Evolutionary conservation across 1,140 invertebrate genomes (phyloP), one percentile per base, ranked within the genome.

Genomic region (Brachystomella parvula): DNA sequence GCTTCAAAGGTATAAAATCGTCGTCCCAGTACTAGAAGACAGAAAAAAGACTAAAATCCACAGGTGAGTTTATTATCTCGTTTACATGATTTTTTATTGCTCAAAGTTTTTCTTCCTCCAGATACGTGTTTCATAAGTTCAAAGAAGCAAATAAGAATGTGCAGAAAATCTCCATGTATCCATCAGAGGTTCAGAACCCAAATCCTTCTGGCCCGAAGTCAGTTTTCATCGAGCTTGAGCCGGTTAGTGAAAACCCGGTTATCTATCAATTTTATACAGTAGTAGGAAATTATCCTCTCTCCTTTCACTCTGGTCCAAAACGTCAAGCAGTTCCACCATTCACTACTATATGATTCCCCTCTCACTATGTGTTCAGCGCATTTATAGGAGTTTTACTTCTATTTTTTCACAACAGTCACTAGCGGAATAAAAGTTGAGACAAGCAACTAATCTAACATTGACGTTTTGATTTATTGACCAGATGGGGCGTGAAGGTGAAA

Each of bases 61-160:
- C 15, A 3, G 60, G 33, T 59, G 30, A 29, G 15, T 19, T 31
- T 33, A 60, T 24, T 57, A 12, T 57, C 12, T n/a, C 9, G 9
- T 24, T 57, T 57, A 29, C 6, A 57, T 9, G 24, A 57, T 57
- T n/a, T 24, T 24, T 57, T 29, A 12, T n/a, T 15, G 21, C 21
- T 9, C 24, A 24, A 12, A 57, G 12, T 57, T 57, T 21, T 57
- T 6, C 21, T 21, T n/a, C 31, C 31, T 60, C 19, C 29, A 60
- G 58, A 3, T 60, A 60, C 29, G 58, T 60, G 24, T 60, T 32
- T 29, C 24, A 32, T 29, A 60, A 60, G 24, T 60, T 9, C 58
- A 60, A 35, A 17, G 58, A 60, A n/a, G 58, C 49, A 6, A 53
- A 53, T 53, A 15, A 24, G 15, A 53, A 53, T 26, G 12, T 17